Percentiles rank a stretch among this genome's conserved stretches.
Conservation (phyloP, 2,797 vertebrate species). For the Gorsachius magnificus region DNA sequence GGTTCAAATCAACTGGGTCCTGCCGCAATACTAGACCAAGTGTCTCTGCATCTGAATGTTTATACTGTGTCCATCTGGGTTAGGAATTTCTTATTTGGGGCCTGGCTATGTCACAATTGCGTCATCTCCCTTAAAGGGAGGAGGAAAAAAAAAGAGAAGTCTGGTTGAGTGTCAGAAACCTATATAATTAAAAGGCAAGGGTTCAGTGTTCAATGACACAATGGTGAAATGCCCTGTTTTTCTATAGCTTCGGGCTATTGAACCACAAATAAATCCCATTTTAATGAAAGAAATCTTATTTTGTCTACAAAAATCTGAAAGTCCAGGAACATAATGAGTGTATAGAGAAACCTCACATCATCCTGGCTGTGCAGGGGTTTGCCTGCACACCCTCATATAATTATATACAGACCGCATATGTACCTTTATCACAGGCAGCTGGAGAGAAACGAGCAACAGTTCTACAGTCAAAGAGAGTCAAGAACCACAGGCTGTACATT, state of each 20-base stretch:
- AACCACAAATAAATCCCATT: constrained; percentile 70
- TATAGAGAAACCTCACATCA: constrained; percentile 48
- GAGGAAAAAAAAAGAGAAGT: constrained; percentile 5
- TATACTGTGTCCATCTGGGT: constrained; percentile 42
- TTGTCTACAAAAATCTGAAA: constrained; percentile 66
- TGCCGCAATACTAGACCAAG: constrained; percentile 13
- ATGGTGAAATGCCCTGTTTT: constrained; percentile 61
- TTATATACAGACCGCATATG: constrained; percentile 64
- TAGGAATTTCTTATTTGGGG: constrained; percentile 45
- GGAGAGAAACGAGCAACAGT: constrained; percentile 63
- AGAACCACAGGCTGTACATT: constrained; percentile 62
- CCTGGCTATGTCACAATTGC: constrained; percentile 42
- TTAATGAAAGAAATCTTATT: constrained; percentile 71
- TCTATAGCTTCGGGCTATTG: constrained; percentile 35
- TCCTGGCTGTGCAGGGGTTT: constrained; percentile 46
- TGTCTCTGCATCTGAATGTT: constrained; percentile 32
- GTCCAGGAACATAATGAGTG: constrained; percentile 49
- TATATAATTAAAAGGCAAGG: constrained; percentile 61
- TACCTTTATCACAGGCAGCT: constrained; percentile 73
- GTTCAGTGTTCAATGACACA: constrained; percentile 42
- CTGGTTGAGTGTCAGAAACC: constrained; percentile 58
- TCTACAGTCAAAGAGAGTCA: constrained; percentile 61
- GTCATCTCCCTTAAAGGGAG: constrained; percentile 39
- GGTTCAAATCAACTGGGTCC: constrained; percentile 2
- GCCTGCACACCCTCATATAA: constrained; percentile 64